Percentiles rank a stretch among this genome's conserved stretches.
phyloP scores from a whole-genome alignment of 2,113 vertebrate genomes.

The Trogon surrucura region DNA sequence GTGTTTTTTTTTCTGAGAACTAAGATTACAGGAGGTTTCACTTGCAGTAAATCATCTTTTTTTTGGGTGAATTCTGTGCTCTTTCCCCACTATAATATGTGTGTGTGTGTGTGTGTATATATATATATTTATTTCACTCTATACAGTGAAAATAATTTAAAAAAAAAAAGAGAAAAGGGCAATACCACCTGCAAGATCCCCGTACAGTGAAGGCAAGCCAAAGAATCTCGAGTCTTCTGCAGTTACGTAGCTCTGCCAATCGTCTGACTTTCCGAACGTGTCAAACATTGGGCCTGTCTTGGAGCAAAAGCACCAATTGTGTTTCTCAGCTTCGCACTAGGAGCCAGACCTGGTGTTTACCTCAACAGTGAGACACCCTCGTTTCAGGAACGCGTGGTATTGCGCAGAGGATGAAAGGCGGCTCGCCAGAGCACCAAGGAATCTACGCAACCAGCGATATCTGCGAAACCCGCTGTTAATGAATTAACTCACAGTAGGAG shows the following conservation, averaged over 20 bases:
- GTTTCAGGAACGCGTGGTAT: neutral
- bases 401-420: neutral
- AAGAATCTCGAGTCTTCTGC: neutral
- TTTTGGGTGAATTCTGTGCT: neutral
- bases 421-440: neutral
- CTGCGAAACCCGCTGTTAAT: neutral
- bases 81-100: neutral
- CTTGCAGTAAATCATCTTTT: neutral
- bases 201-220: neutral
- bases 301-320: neutral
- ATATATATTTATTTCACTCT: no score
- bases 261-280: neutral
- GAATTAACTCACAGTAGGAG: neutral
- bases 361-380: neutral
- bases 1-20: neutral
- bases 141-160: neutral
- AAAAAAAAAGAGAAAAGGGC: neutral
- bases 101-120: no score
- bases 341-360: rapidly evolving
- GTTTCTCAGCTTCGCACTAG: neutral
- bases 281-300: rapidly evolving
- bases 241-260: neutral
- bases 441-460: neutral
- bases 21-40: neutral
- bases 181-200: neutral